A percentile compares a stretch with the other conserved stretches of the same genome.
These are phyloP conservation scores for Pomacea maculata DNA, from an alignment of 1,140 invertebrate genomes.

Conservation along the genomic window DNA sequence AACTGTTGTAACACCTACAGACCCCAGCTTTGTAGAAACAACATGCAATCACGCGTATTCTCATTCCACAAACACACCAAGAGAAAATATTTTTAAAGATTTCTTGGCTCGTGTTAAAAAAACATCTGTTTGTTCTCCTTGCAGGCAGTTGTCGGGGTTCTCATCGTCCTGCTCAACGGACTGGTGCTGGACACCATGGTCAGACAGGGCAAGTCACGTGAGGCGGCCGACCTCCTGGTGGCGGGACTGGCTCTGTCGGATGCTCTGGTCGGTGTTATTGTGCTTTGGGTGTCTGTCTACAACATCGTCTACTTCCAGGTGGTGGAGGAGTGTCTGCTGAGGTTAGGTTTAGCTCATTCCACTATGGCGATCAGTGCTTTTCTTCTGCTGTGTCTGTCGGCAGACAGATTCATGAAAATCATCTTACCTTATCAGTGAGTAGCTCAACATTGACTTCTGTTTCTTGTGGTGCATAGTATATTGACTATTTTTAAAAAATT, in stretches of 20 bases:
- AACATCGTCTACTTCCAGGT: slow-evolving; percentile 20
- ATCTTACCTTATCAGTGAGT: neutral
- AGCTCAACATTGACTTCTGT: too few species aligned
- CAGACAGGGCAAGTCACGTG: neutral
- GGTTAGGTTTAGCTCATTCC: neutral
- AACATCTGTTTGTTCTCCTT: neutral
- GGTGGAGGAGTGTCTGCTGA: neutral
- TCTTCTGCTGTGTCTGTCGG: neutral
- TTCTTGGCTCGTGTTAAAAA: too few species aligned
- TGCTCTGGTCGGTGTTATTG: slow-evolving; percentile 12
- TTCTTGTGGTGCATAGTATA: too few species aligned
- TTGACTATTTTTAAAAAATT: too few species aligned
- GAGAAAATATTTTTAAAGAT: too few species aligned
- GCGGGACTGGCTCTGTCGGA: slow-evolving; percentile 17
- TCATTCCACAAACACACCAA: too few species aligned
- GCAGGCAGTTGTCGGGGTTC: neutral
- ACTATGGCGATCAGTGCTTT: neutral
- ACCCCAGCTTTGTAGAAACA: too few species aligned
- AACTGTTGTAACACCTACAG: too few species aligned
- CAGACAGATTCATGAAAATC: slow-evolving; percentile 12
- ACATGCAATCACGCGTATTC: too few species aligned
- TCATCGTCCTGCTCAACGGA: slow-evolving; percentile 4
- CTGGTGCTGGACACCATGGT: slow-evolving; percentile 17
- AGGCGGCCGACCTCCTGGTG: slow-evolving; percentile 11
- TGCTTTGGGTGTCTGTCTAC: slow-evolving; percentile 11